These are phyloP conservation scores for Drosophila teissieri DNA, from an alignment of 1,140 invertebrate species.

Conservation along the genomic window DNA sequence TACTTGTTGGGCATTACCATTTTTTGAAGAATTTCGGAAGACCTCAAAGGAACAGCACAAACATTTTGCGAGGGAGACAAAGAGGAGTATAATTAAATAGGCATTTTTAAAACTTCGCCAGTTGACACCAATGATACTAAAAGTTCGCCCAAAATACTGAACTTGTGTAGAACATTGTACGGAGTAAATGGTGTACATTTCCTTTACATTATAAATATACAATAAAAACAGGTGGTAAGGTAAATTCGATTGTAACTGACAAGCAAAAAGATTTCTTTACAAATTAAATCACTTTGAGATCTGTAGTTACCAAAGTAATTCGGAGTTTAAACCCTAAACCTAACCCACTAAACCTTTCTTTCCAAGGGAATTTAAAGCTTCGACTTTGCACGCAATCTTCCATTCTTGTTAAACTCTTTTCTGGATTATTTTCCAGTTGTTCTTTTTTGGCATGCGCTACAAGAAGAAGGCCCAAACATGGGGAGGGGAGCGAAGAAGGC, in stretches of 20 bases:
- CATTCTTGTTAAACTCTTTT: slow-evolving; percentile 28
- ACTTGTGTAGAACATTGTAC: too few relatives aligned
- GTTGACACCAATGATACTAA: too few relatives aligned
- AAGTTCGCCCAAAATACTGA: too few relatives aligned
- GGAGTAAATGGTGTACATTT: too few relatives aligned
- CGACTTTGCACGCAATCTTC: neutral
- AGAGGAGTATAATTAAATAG: neutral
- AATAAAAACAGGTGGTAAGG: too few relatives aligned
- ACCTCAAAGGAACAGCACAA: too few relatives aligned
- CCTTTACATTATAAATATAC: too few relatives aligned
- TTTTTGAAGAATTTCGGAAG: neutral
- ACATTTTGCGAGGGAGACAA: neutral
- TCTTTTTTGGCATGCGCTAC: slow-evolving; percentile 78
- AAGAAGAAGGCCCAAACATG: slow-evolving; percentile 41
- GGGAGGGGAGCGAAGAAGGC: slow-evolving; percentile 10
- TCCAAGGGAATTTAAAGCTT: slow-evolving; percentile 3
- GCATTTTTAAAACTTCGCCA: neutral
- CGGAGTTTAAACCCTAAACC: neutral
- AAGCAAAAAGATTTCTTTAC: too few relatives aligned
- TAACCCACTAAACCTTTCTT: neutral
- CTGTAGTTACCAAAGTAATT: neutral
- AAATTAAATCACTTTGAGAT: too few relatives aligned
- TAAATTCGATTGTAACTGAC: too few relatives aligned
- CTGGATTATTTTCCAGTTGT: slow-evolving; percentile 40
- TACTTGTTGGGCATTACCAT: neutral